Percentiles rank a stretch among this genome's conserved stretches.
Evolutionary conservation across 1,140 invertebrate genomes (phyloP).

Genomic region (Philaenus spumarius): DNA sequence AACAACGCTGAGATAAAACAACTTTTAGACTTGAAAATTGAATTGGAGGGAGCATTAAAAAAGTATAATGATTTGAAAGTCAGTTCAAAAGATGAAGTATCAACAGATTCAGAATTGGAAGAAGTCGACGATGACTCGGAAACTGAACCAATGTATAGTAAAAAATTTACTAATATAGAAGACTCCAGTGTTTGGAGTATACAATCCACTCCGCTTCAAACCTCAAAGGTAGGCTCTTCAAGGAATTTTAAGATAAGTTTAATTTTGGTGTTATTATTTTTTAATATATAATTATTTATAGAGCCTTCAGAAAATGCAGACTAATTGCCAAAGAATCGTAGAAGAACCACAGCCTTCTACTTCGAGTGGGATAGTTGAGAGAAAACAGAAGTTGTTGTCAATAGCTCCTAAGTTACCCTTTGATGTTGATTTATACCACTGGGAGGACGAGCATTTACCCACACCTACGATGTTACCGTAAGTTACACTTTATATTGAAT

Average conservation of each 20-base stretch:
- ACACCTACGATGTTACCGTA: constrained; percentile 39
- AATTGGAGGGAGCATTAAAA: constrained; percentile 21
- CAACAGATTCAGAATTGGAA: no score
- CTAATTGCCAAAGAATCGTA: neutral
- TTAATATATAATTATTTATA: neutral
- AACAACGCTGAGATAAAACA: neutral
- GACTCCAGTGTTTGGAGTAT: no score
- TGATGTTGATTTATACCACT: constrained; percentile 44
- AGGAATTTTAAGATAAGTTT: no score
- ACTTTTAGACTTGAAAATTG: constrained; percentile 22
- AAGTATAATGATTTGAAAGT: constrained; percentile 26
- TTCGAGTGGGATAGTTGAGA: constrained; percentile 7
- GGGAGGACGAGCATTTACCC: constrained; percentile 41
- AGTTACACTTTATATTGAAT: constrained; percentile 18
- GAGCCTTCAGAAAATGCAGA: neutral
- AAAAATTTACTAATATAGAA: no score
- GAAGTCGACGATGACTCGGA: no score
- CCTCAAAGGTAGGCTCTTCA: no score
- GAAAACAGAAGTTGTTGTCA: constrained; percentile 37
- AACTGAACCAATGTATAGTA: no score
- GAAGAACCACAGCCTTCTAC: neutral
- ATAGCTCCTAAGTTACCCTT: constrained; percentile 43
- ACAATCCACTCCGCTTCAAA: no score
- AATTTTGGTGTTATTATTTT: no score
- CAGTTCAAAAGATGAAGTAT: constrained; percentile 2